Percentiles rank a stretch among this genome's conserved stretches.
These are phyloP conservation scores for Aleiodes leptofemur DNA, from an alignment of 2,888 invertebrate genomes.

Conservation along the genomic window DNA sequence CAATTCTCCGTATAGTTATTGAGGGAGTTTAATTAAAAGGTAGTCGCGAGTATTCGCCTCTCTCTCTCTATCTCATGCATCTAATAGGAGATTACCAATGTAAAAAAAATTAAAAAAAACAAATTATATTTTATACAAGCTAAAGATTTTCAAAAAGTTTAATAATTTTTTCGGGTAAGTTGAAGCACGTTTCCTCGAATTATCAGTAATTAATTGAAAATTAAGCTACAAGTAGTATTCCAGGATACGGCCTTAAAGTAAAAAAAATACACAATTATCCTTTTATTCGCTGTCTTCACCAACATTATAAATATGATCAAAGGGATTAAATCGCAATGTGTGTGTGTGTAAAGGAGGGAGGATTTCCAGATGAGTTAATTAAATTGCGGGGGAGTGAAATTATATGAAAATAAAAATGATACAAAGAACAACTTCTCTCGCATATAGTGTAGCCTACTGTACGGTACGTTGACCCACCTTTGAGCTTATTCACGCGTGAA, in stretches of 20 bases:
- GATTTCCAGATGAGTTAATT: conserved; percentile 55
- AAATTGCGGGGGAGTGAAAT: conserved; percentile 49
- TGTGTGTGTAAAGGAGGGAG: conserved; percentile 29
- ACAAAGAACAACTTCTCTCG: conserved; percentile 33
- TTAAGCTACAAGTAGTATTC: too few species aligned
- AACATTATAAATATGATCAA: conserved; percentile 32
- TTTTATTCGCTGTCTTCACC: not conserved
- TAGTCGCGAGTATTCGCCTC: too few species aligned
- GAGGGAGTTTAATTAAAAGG: too few species aligned
- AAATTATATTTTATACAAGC: too few species aligned
- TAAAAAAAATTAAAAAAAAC: too few species aligned
- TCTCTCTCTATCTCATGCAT: too few species aligned
- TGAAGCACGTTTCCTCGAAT: too few species aligned
- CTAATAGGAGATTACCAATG: too few species aligned
- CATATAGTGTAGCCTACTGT: conserved; percentile 10
- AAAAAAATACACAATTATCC: not conserved
- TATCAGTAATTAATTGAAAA: too few species aligned
- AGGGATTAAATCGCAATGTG: conserved; percentile 10
- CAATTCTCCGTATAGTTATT: too few species aligned
- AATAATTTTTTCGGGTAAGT: too few species aligned
- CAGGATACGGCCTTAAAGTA: not conserved
- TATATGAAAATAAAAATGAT: conserved; percentile 2
- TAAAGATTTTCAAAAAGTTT: too few species aligned
- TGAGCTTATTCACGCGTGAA: conserved; percentile 41
- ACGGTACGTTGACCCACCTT: conserved; percentile 48